Evolutionary conservation across 53 echinoderm and acorn worm species (phyloP), one percentile per base, ranked within the genome.

Genomic region (Echinarachnius parma): DNA sequence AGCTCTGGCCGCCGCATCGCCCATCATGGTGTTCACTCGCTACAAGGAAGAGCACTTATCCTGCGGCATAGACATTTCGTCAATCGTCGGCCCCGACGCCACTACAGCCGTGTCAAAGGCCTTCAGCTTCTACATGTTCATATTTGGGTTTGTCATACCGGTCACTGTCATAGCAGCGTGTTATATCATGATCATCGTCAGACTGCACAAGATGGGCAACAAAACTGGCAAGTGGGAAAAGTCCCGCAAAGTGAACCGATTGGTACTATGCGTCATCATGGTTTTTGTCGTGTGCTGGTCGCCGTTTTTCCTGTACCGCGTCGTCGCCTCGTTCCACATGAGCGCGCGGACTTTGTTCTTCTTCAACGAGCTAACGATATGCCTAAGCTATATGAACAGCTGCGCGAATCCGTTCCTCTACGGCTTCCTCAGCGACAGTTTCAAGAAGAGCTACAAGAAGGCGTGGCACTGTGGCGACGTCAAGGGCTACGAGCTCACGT

Each of bases 401-500:
- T 93, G 93, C 56, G 89, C 89, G 15, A 93, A 93, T 42, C 89
- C 89, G 10, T 83, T 93, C 59, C 34, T 93, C 22, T 93, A 93
- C 63, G 93, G 89, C 11, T 93, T 93, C 60, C 47, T 93, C 67
- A 93, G 93, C 59, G 93, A 93, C 55, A 93, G 89, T 52, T 93
- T 93, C 46, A 89, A 86, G 48, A 93, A 93, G 76, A 98, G 98
- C 68, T 98, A 88, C 78, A 76, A 81, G 60, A 79, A 86, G 66
- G 98, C 82, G 9, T 92, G 91, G 87, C 74, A 60, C 16, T 98
- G 98, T 75, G 60, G 62, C 44, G 48, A 52, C 9, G 66, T 67
- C 23, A 48, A 66, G 28, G 66, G 71, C 2, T 60, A 63, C 29
- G 86, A 86, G 45, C 54, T 80, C 14, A 79, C 70, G 27, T 49